Evolutionary conservation across 2,888 invertebrate species (phyloP), one percentile per base, ranked within the genome.

Genomic region (Andrena fulva): DNA sequence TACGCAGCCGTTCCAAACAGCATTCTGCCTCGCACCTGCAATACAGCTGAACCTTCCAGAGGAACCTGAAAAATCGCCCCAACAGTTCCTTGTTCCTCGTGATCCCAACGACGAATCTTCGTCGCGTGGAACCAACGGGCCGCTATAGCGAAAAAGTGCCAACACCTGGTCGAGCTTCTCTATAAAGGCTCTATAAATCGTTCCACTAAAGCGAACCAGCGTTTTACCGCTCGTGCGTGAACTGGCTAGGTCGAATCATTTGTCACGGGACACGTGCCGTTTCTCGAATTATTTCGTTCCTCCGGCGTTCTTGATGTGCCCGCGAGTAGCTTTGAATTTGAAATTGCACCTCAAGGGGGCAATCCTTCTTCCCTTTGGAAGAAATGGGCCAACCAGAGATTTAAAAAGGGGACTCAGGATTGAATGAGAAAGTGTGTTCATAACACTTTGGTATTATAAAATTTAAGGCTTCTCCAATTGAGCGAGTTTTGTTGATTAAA

Each of bases 1-100:
- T 84, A 82, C 77, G 80, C 77, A 10, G 6, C 24, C 67, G 66
- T 48, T 77, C 76, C 63, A 54, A 52, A 54, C 84, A 77, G 80
- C 81, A 84, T 86, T 86, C 82, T 87, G 81, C 74, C 77, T 82
- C 66, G 66, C 66, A 50, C 50, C 72, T 81, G 70, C 56, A 67
- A 42, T 67, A 67, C 63, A 27, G 27, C 48, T 35, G 27, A 2
- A 27, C 8, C 16, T 52, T 12, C 35, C 35, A 10, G 12, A 68
- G 60, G 12, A 72, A 64, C 77, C 59, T 79, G 80, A 83, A 80
- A 85, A 83, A 87, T 77, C 59, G 69, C n/a, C 56, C 31, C 71
- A 33, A 67, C 29, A 56, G 48, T 60, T 70, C 31, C n/a, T 69
- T 63, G 60, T 52, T 64, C 66, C 42, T 42, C 68, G 62, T 67